phyloP scores from a whole-genome alignment of 92 coral and sea anemone genomes.

The Siderastrea siderea region DNA sequence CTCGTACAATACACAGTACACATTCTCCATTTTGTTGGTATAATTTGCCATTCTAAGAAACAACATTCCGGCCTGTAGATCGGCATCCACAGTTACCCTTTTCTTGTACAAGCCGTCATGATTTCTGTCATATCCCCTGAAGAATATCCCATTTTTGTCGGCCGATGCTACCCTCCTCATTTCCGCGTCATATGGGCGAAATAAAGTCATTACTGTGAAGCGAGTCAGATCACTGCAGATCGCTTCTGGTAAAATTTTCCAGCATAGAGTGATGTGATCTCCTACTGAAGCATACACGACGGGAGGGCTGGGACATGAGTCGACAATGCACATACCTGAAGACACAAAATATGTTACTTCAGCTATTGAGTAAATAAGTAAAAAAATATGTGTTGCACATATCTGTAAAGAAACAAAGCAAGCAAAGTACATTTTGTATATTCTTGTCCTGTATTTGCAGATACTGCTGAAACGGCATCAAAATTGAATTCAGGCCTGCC shows the following conservation, averaged over 20 bases:
- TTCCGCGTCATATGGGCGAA: background rate
- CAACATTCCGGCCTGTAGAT: background rate
- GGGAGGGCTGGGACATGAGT: constrained; percentile 24
- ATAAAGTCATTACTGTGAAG: background rate
- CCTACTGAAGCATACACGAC: constrained; percentile 32
- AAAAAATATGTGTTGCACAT: no score
- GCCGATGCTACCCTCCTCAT: background rate
- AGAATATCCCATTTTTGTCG: background rate
- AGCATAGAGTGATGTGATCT: constrained; percentile 26
- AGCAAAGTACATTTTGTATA: background rate
- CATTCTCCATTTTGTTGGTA: constrained; percentile 21
- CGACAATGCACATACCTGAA: constrained; percentile 5
- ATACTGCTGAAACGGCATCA: no score
- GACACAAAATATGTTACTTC: background rate
- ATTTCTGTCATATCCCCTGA: no score
- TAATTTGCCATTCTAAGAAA: constrained; percentile 10
- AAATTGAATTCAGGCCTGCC: no score
- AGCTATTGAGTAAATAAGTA: background rate
- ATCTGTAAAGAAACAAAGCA: background rate
- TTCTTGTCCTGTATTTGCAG: no score
- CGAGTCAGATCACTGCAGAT: background rate
- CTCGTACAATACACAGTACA: constrained; percentile 13
- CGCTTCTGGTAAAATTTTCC: constrained; percentile 10
- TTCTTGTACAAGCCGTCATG: background rate
- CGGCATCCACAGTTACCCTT: background rate